Evolutionary conservation across 1,140 invertebrate species (phyloP), one percentile per base, ranked within the genome.

Genomic region (Sitobion miscanthi): DNA sequence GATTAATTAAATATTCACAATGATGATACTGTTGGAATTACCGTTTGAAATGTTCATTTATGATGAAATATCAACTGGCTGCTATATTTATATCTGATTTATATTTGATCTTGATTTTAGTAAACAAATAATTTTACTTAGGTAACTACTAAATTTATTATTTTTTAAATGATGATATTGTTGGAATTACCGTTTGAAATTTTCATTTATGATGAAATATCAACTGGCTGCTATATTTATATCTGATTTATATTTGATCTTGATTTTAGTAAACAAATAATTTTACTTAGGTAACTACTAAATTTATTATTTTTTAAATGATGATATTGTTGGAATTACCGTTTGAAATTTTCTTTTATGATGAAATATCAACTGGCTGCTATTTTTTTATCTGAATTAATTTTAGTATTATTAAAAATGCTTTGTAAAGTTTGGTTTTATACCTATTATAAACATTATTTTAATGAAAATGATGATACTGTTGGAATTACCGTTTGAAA

Each of bases 281-380:
- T 47, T 47, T 47, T 47, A 47, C 52, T 21, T 54, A 21, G 20
- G 20, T 21, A 54, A 47, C 45, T 4, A 3, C 4, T 47, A 47
- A 47, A 47, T 47, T 47, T 6, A 49, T 14, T 30, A 35, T 62
- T 57, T 57, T 57, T 23, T 25, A 8, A 57, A 57, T 62, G 57
- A 86, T 86, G 87, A 90, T 90, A 90, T 0, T 62, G 49, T 90
- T 90, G 89, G 89, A 90, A 90, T 90, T 90, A 90, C 42, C 42
- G 42, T 42, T 90, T 90, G 89, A 90, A 90, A 90, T 90, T 38
- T 57, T 69, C 89, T 69, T 90, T 90, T 69, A n/a, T 90, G 89
- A 90, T 90, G 89, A 90, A 90, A 69, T 42, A 25, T 87, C 85
- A 87, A 45, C 85, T 87, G 85, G 85, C 85, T 87, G 45, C 85